Percentiles rank a stretch among this genome's conserved stretches.
Evolutionary conservation across 2,113 vertebrate genomes (phyloP).

Genomic region (Myotis brandtii): DNA sequence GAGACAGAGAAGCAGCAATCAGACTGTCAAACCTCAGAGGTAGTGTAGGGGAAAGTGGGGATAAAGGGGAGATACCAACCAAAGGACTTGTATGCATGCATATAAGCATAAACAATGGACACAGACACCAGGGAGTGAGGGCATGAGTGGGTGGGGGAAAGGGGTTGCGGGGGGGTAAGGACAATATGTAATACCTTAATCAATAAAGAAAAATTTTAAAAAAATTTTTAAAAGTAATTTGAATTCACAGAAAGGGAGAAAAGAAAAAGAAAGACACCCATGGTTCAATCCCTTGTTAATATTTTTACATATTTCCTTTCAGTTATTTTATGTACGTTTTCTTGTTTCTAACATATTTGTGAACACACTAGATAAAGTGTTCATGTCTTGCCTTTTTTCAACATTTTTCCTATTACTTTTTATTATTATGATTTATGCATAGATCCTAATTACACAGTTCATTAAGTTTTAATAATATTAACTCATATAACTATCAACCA

Average conservation of each 20-base stretch:
- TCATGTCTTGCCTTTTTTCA: not conserved
- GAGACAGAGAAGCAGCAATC: too few species aligned
- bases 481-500: not conserved
- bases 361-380: not conserved
- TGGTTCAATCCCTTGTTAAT: not conserved
- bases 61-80: too few species aligned
- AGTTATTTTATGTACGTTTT: not conserved
- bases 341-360: not conserved
- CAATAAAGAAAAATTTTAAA: not conserved
- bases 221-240: not conserved
- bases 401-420: constrained; percentile 19
- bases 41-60: too few species aligned
- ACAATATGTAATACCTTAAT: too few species aligned
- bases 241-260: not conserved
- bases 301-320: not conserved
- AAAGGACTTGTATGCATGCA: too few species aligned
- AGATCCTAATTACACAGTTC: constrained; percentile 22
- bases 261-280: not conserved
- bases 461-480: constrained; percentile 8
- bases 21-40: too few species aligned
- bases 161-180: too few species aligned
- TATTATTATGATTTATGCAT: not conserved
- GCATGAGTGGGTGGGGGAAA: too few species aligned
- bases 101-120: too few species aligned
- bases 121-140: too few species aligned